Base-by-base conservation (phyloP, 2,888 invertebrate species). In the Drosophila setosimentum region DNA sequence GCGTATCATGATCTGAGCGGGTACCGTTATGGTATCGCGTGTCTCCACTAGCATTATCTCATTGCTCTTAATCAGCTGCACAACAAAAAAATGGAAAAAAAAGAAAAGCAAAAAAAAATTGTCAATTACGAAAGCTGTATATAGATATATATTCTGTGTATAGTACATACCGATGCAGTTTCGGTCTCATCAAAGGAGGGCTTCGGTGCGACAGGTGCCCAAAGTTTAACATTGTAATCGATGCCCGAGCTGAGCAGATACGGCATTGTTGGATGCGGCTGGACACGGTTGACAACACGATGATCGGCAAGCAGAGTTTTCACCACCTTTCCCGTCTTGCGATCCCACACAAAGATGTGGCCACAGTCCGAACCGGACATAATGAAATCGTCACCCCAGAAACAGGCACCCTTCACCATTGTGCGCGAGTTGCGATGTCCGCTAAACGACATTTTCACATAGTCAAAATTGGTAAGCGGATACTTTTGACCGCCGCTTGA, bases 311-410 rank as follows among this genome's bases (percentile, higher is more conserved):
- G 95, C 74, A 97, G 93, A 1, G 97, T 93, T 95, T 96, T 96
- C 37, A 96, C 95, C 64, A 97, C 93, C 78, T 95, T 94, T 0
- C 95, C 96, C 0, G 96, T 95, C 53, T 95, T 93, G 42, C 96
- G 94, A 63, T 97, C 95, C 97, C 97, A 97, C 40, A 96, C 94
- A 89, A 97, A 97, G 18, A 97, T 96, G 90, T 97, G 97, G 0
- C 97, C 97, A 92, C 97, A 97, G 93, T 97, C 97, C 18, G 97
- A 97, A n/a, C 97, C 97, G 29, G 97, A 97, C 95, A 97, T 95
- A 18, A 97, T 95, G 93, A 95, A 96, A 83, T 96, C 94, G 82
- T 96, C 94, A 54, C 97, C 97, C 97, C 97, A 97, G 93, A 97
- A 97, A 68, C 95, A 95, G 5, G 97, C 96, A 92, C 97, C 97